A percentile compares a stretch with the other conserved stretches of the same genome.
These are phyloP conservation scores for Leuciscus waleckii DNA, from an alignment of 2,797 vertebrate genomes.

Conservation along the genomic window DNA sequence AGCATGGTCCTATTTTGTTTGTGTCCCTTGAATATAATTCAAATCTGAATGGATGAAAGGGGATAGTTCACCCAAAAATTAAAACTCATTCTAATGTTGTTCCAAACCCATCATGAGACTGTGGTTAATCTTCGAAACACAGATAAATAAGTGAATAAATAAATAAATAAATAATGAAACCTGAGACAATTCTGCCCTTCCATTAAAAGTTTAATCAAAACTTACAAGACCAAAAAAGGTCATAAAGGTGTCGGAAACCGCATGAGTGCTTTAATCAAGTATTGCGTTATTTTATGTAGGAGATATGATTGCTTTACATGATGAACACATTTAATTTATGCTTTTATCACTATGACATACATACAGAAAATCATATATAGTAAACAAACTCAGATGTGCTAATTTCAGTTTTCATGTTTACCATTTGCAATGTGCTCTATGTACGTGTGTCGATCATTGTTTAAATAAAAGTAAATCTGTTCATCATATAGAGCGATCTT, in stretches of 20 bases:
- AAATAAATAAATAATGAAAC: too few species aligned
- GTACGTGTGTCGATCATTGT: background rate
- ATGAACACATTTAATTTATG: background rate
- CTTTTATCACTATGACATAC: background rate
- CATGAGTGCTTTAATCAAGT: background rate
- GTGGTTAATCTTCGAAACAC: background rate
- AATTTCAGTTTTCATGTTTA: background rate
- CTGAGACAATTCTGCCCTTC: background rate
- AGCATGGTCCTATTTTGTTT: background rate
- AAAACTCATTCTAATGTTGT: background rate
- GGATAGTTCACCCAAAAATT: background rate
- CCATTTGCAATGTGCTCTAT: background rate
- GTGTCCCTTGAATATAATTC: background rate
- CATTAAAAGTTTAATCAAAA: background rate
- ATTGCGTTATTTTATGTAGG: too few species aligned
- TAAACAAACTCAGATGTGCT: background rate
- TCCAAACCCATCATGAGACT: too few species aligned
- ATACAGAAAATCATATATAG: background rate
- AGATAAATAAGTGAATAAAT: too few species aligned
- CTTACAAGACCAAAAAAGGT: background rate
- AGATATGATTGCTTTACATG: background rate
- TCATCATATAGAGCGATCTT: background rate
- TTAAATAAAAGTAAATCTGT: background rate
- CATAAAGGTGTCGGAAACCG: background rate
- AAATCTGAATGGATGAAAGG: background rate